These are phyloP conservation scores for Astropecten irregularis DNA, from an alignment of 53 echinoderm and acorn worm genomes.

Conservation along the genomic window DNA sequence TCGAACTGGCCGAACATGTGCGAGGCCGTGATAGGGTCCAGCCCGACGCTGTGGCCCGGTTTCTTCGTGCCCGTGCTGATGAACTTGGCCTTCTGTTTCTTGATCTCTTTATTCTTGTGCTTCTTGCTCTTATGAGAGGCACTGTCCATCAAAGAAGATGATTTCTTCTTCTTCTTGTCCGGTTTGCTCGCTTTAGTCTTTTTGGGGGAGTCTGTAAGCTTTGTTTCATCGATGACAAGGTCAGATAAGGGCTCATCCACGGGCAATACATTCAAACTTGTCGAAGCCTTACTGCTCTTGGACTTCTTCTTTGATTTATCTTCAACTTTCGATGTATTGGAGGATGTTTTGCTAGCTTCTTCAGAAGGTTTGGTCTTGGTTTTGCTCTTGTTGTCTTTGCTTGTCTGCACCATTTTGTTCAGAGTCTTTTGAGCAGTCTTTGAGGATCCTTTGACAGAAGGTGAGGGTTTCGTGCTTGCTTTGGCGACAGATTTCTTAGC, in stretches of 20 bases:
- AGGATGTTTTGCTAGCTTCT: neutral
- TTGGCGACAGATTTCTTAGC: neutral
- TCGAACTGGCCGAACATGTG: slow-evolving; percentile 52
- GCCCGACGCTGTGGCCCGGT: slow-evolving; percentile 32
- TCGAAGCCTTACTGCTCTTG: neutral
- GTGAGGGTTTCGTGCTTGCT: neutral
- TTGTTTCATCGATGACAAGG: slow-evolving; percentile 15
- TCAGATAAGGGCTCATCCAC: slow-evolving; percentile 14
- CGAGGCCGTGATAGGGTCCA: slow-evolving; percentile 38
- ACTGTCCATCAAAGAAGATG: neutral
- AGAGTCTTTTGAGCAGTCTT: slow-evolving; percentile 1
- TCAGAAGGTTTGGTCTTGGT: slow-evolving; percentile 3
- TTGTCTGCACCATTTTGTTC: neutral
- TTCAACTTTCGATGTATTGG: slow-evolving; percentile 10
- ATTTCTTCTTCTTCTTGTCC: slow-evolving; percentile 32
- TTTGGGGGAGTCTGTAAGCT: neutral
- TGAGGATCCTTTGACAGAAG: neutral
- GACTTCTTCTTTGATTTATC: slow-evolving; percentile 39
- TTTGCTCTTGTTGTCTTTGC: slow-evolving; percentile 10
- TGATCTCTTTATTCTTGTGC: slow-evolving; percentile 56
- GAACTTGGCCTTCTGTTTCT: slow-evolving; percentile 62
- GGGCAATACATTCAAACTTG: slow-evolving; percentile 18
- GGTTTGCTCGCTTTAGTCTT: slow-evolving; percentile 13
- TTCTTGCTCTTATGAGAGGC: slow-evolving; percentile 59
- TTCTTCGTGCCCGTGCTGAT: slow-evolving; percentile 60